Evolutionary conservation across 2,888 invertebrate genomes (phyloP), one percentile per base, ranked within the genome.

Genomic region (Formica aserva): DNA sequence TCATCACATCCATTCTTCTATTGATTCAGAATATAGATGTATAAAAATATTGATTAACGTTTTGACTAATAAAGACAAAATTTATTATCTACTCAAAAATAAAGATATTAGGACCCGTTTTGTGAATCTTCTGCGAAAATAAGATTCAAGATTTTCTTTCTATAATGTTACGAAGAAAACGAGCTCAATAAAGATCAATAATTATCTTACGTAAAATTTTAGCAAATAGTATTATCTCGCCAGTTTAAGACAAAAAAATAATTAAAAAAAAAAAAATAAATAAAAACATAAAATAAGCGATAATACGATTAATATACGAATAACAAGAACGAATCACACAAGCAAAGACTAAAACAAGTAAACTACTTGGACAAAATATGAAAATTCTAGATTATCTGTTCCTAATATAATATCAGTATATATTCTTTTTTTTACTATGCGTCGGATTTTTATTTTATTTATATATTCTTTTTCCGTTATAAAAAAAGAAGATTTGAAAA

Each of bases 341-440:
- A 62, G 52, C 52, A 26, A 26, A 38, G 41, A 57, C 15, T 29
- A 60, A 71, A 45, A 75, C 15, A 18, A 45, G 8, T 18, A 15
- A 1, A 75, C 22, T 60, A 72, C 18, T 63, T 72, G 45, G 15
- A n/a, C n/a, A 3, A 76, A 65, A 62, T 60, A 26, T 22, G 35
- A 65, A 76, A 48, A 32, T 76, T 26, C 48, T 11, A 62, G 26
- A 62, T 18, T 18, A 62, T 62, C n/a, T 32, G 18, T 32, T 29
- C 32, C 45, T 35, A 65, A 22, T 35, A 65, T 62, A 13, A 52
- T 32, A 18, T 62, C 6, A 18, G n/a, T 2, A 29, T 62, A 8
- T 1, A 62, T 6, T 3, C 1, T 32, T 11, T n/a, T n/a, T n/a
- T 63, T n/a, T 35, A 63, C 3, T 62, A 32, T 6, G 32, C n/a